A percentile compares a stretch with the other conserved stretches of the same genome.
Conservation (phyloP, 1,140 invertebrate genomes). For the Drosophila truncata region DNA sequence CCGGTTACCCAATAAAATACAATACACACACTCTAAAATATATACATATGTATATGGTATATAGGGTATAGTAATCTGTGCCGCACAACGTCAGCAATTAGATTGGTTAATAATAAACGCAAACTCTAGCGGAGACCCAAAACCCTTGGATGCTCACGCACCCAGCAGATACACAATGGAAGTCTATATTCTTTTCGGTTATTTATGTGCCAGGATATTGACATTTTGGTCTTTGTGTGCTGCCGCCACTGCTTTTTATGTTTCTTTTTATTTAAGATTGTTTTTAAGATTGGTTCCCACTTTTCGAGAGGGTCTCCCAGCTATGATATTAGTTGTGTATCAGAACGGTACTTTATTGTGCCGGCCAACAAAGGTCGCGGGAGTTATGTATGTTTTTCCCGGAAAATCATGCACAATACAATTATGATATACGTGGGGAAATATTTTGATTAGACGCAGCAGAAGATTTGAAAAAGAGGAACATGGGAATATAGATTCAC, state of each 20-base stretch:
- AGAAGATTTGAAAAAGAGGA: constrained; percentile 4
- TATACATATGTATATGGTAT: background rate
- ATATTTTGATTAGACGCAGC: constrained; percentile 63
- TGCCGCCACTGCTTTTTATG: constrained; percentile 65
- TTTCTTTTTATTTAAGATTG: constrained; percentile 12
- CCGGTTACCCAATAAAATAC: constrained; percentile 67
- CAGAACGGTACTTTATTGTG: constrained; percentile 73
- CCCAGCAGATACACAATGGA: constrained; percentile 43
- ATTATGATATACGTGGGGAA: constrained; percentile 76
- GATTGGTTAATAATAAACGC: constrained; percentile 44
- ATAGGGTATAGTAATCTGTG: constrained; percentile 57
- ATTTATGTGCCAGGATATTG: constrained; percentile 79
- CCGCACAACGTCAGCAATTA: constrained; percentile 68
- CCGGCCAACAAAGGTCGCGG: constrained; percentile 41
- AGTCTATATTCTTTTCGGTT: constrained; percentile 58
- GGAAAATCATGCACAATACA: constrained; percentile 30
- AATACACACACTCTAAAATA: background rate
- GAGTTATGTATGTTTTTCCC: constrained; percentile 33
- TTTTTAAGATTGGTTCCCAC: constrained; percentile 19
- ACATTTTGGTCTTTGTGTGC: constrained; percentile 55
- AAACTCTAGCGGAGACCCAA: constrained; percentile 18
- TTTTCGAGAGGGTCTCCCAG: constrained; percentile 24
- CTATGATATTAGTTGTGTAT: constrained; percentile 42
- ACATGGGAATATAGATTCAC: constrained; percentile 11
- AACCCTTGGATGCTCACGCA: constrained; percentile 34